Evolutionary conservation across 30 jellyfish, hydroid and myxozoan genomes (phyloP), one percentile per base, ranked within the genome.

Genomic region (Catostylus mosaicus): DNA sequence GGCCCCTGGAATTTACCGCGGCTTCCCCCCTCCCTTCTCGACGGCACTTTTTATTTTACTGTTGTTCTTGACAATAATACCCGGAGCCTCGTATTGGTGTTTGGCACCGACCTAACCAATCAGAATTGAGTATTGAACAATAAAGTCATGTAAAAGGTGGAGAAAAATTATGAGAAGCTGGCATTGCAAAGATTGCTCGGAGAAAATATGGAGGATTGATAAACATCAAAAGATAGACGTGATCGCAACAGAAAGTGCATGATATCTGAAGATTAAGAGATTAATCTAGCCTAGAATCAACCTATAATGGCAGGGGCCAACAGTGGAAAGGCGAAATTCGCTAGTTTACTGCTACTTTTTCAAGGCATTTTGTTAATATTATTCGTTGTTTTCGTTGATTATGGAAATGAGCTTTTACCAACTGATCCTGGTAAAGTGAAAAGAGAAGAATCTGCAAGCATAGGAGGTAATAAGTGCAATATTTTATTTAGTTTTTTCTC

Each of bases 321-420:
- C 75, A 69, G 59, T 30, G 92, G 92, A 36, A 89, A 91, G 78
- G 88, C 84, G 61, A 91, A 91, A 63, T 91, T 91, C 59, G 98
- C 94, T 3, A 91, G 96, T 64, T 45, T 91, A 64, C 80, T 91
- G 67, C 83, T 91, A 56, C 83, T 91, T 2, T 75, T 91, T 48
- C 96, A 91, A 85, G 98, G 90, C 54, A 91, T 91, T 32, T 57
- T 91, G 75, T 77, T 91, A 40, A 91, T 84, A 54, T 62, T 91
- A 36, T 91, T 84, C 61, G 98, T 91, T 72, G 98, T 91, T 35
- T 91, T 91, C 75, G 89, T 91, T 32, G 98, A 91, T 43, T 91
- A 91, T 59, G 95, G 94, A 30, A 78, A 70, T 36, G 97, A 84
- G 40, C 88, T 90, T 35, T 54, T 82, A 22, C 97, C 97, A 26